phyloP scores from a whole-genome alignment of 1,140 invertebrate genomes.

The Nymphalis io region DNA sequence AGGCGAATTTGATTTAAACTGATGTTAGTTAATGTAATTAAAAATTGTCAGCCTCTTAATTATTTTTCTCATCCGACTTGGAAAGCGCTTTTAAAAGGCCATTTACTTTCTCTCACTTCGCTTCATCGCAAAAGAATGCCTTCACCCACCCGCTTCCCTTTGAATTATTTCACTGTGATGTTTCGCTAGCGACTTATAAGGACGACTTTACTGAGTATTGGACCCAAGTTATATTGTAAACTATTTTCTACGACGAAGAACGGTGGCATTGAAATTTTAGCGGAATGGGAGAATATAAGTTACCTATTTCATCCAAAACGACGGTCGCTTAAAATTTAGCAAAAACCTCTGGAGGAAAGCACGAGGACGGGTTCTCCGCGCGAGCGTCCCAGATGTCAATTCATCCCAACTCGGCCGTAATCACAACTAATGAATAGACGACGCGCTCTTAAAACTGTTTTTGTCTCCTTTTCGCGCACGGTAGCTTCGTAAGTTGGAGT shows the following conservation, averaged over 20 bases:
- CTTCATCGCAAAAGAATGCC: constrained; percentile 35
- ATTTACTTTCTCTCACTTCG: constrained; percentile 39
- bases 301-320: constrained; percentile 56
- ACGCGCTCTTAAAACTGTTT: constrained; percentile 57
- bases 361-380: constrained; percentile 52
- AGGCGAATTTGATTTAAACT: constrained; percentile 41
- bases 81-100: constrained; percentile 43
- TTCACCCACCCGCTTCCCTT: constrained; percentile 36
- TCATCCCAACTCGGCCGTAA: constrained; percentile 66
- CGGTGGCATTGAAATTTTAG: neutral
- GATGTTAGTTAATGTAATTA: constrained; percentile 48
- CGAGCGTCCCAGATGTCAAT: constrained; percentile 73
- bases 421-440: constrained; percentile 79
- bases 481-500: constrained; percentile 48
- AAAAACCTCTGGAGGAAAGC: constrained; percentile 71
- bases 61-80: constrained; percentile 42
- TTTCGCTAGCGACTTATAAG: constrained; percentile 22
- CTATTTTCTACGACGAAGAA: constrained; percentile 9
- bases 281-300: constrained; percentile 8
- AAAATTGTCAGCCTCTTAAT: constrained; percentile 44
- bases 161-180: constrained; percentile 38
- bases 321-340: constrained; percentile 67
- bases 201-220: constrained; percentile 5
- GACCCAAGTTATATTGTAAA: constrained; percentile 3
- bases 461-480: constrained; percentile 58